These are phyloP conservation scores for Lagopus leucura DNA, from an alignment of 2,113 vertebrate genomes.

Conservation along the genomic window DNA sequence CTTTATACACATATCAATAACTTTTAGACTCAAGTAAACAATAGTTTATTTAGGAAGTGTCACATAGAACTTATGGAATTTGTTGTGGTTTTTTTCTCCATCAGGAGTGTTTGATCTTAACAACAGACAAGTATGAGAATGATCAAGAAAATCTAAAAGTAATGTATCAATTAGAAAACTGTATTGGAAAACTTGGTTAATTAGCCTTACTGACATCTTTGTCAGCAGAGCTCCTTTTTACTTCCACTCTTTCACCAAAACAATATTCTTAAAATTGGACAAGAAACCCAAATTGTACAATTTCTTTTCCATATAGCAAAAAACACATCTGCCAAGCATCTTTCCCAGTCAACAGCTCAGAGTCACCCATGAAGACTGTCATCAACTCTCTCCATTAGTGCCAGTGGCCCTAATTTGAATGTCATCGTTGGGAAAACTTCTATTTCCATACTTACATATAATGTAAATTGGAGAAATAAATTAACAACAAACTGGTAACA, in stretches of 20 bases:
- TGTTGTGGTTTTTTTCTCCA: not conserved
- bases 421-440: not conserved
- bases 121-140: not conserved
- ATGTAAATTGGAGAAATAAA: not conserved
- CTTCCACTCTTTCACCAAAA: not conserved
- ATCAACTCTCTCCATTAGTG: not conserved
- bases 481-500: too few species aligned
- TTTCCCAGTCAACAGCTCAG: not conserved
- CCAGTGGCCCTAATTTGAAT: not conserved
- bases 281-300: not conserved
- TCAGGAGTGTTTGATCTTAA: not conserved
- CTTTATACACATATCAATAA: not conserved
- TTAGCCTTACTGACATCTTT: not conserved
- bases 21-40: not conserved
- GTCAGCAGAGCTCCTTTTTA: not conserved
- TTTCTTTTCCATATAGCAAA: not conserved
- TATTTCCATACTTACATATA: not conserved
- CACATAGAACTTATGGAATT: not conserved
- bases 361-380: not conserved
- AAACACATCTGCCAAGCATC: fast-evolving
- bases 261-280: not conserved
- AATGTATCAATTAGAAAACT: not conserved
- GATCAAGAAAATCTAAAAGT: not conserved
- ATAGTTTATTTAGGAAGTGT: not conserved
- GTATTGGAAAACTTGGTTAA: not conserved